These are phyloP conservation scores for Passer montanus DNA, from an alignment of 2,113 vertebrate genomes.

Conservation along the genomic window DNA sequence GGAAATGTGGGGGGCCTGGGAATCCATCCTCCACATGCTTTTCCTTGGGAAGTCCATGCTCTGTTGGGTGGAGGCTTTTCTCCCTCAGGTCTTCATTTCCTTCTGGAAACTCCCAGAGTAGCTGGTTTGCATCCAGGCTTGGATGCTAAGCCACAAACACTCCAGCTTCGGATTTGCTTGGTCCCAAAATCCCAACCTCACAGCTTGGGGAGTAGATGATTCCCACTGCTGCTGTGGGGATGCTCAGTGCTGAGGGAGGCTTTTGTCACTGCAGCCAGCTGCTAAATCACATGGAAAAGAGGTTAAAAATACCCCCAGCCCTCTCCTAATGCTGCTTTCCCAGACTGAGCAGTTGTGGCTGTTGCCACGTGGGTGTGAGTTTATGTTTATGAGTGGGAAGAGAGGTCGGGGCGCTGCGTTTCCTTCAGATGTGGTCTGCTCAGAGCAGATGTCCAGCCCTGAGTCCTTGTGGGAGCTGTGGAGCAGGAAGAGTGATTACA, in stretches of 20 bases:
- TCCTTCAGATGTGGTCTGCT: constrained; percentile 52
- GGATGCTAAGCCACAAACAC: neutral
- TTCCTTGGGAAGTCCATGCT: neutral
- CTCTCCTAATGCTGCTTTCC: constrained; percentile 41
- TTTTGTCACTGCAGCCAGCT: constrained; percentile 48
- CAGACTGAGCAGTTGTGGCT: constrained; percentile 39
- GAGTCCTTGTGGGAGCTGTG: constrained; percentile 25
- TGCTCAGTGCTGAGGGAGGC: neutral
- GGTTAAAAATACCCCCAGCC: constrained; percentile 62
- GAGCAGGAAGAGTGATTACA: constrained; percentile 39
- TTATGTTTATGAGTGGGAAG: constrained; percentile 60
- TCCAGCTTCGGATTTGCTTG: neutral
- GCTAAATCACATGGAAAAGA: constrained; percentile 26
- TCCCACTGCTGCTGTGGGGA: neutral
- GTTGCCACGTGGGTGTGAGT: constrained; percentile 65
- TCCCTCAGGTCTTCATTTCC: neutral
- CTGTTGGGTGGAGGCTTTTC: neutral
- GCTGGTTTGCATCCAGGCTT: neutral
- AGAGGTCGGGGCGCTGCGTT: constrained; percentile 25
- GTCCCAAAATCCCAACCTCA: neutral
- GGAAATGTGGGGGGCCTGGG: neutral
- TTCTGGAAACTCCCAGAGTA: neutral
- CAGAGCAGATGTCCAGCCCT: constrained; percentile 16
- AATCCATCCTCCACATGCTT: accelerated
- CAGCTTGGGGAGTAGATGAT: neutral